These are phyloP conservation scores for Porphyrio hochstetteri DNA, from an alignment of 2,113 vertebrate species.

Conservation along the genomic window DNA sequence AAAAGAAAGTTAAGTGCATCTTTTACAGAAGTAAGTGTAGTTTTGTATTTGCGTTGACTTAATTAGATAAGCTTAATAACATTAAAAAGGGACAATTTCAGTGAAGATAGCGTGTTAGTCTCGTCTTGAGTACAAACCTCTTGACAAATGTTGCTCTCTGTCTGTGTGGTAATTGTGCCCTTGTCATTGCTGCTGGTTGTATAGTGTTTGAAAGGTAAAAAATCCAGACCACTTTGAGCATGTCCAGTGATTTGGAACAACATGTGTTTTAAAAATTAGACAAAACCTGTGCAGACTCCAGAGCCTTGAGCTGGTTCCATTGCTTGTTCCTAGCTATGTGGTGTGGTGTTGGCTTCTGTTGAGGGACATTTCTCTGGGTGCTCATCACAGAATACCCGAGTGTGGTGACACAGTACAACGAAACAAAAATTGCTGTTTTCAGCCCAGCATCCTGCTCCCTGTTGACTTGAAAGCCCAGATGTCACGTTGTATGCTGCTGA, in stretches of 20 bases:
- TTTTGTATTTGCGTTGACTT: neutral
- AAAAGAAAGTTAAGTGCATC: neutral
- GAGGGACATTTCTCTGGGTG: neutral
- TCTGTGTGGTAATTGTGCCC: neutral
- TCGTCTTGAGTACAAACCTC: neutral
- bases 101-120: neutral
- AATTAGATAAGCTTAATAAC: neutral
- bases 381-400: neutral
- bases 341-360: accelerated
- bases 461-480: neutral
- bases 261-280: accelerated
- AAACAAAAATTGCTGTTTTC: neutral
- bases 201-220: neutral
- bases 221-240: accelerated
- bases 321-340: accelerated
- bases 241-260: accelerated
- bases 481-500: neutral
- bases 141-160: neutral
- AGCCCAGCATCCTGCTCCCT: neutral
- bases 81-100: neutral
- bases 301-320: neutral
- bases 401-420: neutral
- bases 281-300: accelerated
- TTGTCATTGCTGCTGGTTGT: neutral
- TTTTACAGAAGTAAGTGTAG: neutral